Percentiles rank a stretch among this genome's conserved stretches.
These are phyloP conservation scores for Pteropus alecto DNA, from an alignment of 2,113 vertebrate species.

Conservation along the genomic window DNA sequence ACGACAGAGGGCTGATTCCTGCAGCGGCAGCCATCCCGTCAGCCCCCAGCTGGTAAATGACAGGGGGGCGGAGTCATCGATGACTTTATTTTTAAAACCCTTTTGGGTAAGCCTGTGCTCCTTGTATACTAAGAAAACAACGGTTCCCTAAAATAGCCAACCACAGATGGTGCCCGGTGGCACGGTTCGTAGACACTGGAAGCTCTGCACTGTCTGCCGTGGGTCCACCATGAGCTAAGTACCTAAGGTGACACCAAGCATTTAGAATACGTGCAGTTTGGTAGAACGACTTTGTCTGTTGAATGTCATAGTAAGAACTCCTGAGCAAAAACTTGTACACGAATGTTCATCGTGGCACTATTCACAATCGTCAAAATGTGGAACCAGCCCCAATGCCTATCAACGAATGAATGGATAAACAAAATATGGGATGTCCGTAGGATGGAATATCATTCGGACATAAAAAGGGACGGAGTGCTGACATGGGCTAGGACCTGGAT, in stretches of 20 bases:
- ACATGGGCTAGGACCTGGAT: rapidly evolving
- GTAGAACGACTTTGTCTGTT: not conserved
- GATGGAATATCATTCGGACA: not conserved
- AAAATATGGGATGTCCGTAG: not conserved
- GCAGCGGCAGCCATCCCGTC: not conserved
- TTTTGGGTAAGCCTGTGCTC: not conserved
- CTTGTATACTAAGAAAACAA: not conserved
- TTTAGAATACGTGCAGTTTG: not conserved
- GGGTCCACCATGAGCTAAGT: not conserved
- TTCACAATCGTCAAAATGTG: not conserved
- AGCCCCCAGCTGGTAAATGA: not conserved
- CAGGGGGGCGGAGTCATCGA: not conserved
- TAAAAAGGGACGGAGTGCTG: not conserved
- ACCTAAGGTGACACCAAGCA: not conserved
- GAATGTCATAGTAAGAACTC: not conserved
- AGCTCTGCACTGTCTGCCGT: not conserved
- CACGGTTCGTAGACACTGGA: not conserved
- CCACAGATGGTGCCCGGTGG: not conserved
- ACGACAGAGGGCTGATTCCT: too few relatives aligned
- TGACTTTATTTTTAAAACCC: not conserved
- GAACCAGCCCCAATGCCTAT: not conserved
- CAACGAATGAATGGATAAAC: not conserved
- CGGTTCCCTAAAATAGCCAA: not conserved
- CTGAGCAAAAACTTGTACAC: not conserved
- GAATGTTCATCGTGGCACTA: not conserved